Evolutionary conservation across 1,140 invertebrate species (phyloP), one percentile per base, ranked within the genome.

Genomic region (Orchesella cincta): DNA sequence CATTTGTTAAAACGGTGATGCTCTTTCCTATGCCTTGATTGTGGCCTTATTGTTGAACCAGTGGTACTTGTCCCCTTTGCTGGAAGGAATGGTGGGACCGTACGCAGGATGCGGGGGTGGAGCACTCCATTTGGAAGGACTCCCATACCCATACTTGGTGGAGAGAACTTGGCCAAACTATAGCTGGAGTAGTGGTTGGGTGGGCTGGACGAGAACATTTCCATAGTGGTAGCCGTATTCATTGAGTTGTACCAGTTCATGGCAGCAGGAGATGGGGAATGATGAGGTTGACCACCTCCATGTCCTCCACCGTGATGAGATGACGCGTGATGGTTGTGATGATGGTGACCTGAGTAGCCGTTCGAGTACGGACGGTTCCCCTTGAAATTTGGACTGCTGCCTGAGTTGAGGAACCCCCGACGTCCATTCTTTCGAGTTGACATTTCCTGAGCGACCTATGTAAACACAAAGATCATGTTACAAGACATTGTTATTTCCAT

Each of bases 1-100:
- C 20, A 46, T 46, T 46, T 20, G 8, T 46, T 46, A 12, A 46
- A 46, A 46, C 20, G 39, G 39, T 20, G 8, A 20, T 46, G 39
- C 39, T 46, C 39, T 67, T 67, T 14, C 23, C 62, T 74, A 79
- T 34, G 78, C 78, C 62, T 79, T 79, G 62, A 79, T 79, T 1
- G 78, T 71, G 28, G 71, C 64, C 54, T 76, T 79, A 75, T 76
- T 76, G n/a, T 79, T 79, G 46, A 79, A 79, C 78, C 78, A 79
- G 36, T 79, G 78, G 33, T 79, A 79, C 39, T 79, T 79, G 54
- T 79, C 78, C 35, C 78, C 75, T 36, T 76, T 76, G n/a, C 70
- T 46, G n/a, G 70, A 34, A 16, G 74, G 74, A 57, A 76, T 57
- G 1, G 46, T 33, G 18, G 78, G 74, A 73, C 62, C 74, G 67